These are phyloP conservation scores for Mercenaria mercenaria DNA, from an alignment of 1,140 invertebrate species.

Conservation along the genomic window DNA sequence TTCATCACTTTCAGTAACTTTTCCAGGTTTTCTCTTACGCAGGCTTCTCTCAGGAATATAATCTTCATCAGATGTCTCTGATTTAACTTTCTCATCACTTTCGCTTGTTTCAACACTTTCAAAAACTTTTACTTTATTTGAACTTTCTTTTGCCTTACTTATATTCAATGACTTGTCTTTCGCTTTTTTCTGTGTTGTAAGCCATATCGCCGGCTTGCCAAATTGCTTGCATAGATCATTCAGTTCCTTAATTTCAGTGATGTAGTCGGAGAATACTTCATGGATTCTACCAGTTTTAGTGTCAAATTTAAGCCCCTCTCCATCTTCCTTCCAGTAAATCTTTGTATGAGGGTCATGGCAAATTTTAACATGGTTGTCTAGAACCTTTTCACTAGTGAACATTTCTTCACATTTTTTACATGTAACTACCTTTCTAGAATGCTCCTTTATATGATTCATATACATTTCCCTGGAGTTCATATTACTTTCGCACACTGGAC, in stretches of 20 bases:
- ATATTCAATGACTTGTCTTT: background rate
- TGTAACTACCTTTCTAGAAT: constrained; percentile 44
- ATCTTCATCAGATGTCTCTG: constrained; percentile 57
- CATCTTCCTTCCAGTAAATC: constrained; percentile 53
- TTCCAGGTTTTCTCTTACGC: constrained; percentile 24
- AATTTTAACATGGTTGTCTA: constrained; percentile 48
- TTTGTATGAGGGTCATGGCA: constrained; percentile 40
- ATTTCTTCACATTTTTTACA: constrained; percentile 54
- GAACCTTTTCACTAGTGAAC: constrained; percentile 48
- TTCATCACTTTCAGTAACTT: background rate
- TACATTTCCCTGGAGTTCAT: constrained; percentile 47
- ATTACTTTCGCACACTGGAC: constrained; percentile 42
- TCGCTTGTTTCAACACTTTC: constrained; percentile 30
- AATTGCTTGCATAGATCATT: constrained; percentile 56
- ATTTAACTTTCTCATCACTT: constrained; percentile 44
- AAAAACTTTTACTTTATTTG: background rate
- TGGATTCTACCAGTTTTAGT: constrained; percentile 51
- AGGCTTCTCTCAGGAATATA: constrained; percentile 34
- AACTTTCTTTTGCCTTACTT: background rate
- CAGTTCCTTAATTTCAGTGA: constrained; percentile 56
- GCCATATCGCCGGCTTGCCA: constrained; percentile 45
- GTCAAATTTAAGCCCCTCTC: constrained; percentile 61
- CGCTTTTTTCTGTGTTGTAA: background rate
- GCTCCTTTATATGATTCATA: constrained; percentile 28
- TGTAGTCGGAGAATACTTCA: constrained; percentile 47